phyloP scores from a whole-genome alignment of 2,888 invertebrate genomes.

The Ophion slaviceki region DNA sequence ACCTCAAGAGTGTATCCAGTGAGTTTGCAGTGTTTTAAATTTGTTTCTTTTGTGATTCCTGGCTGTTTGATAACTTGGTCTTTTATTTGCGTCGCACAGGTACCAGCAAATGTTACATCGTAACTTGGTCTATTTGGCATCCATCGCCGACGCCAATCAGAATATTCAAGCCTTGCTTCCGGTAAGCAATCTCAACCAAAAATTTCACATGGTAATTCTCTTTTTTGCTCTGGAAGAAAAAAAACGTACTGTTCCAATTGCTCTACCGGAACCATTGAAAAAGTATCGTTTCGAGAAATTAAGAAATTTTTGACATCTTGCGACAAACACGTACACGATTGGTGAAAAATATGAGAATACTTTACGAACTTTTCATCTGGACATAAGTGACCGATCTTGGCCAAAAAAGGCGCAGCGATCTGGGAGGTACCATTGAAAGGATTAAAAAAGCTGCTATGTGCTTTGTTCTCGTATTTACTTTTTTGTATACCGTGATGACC shows the following conservation, averaged over 20 bases:
- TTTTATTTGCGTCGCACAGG: constrained; percentile 77
- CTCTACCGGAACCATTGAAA: neutral
- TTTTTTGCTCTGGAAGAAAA: neutral
- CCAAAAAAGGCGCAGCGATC: too few relatives aligned
- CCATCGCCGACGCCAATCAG: constrained; percentile 98
- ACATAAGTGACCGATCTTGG: too few relatives aligned
- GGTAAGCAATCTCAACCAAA: constrained; percentile 84
- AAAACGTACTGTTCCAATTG: neutral
- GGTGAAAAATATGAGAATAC: too few relatives aligned
- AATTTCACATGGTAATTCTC: neutral
- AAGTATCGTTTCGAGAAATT: neutral
- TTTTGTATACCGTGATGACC: too few relatives aligned
- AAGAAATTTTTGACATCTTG: neutral
- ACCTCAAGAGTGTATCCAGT: constrained; percentile 95
- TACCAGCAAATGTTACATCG: constrained; percentile 97
- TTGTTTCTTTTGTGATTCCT: neutral
- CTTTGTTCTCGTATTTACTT: too few relatives aligned
- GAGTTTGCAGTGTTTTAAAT: constrained; percentile 78
- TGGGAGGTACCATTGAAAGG: too few relatives aligned
- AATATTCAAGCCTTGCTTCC: constrained; percentile 95
- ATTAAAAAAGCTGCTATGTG: too few relatives aligned
- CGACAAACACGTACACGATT: too few relatives aligned
- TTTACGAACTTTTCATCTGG: too few relatives aligned
- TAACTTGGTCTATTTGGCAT: constrained; percentile 97
- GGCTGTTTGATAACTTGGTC: neutral